A percentile compares a stretch with the other conserved stretches of the same genome.
These are phyloP conservation scores for Ptiloglossa arizonensis DNA, from an alignment of 1,140 invertebrate species.

Conservation along the genomic window DNA sequence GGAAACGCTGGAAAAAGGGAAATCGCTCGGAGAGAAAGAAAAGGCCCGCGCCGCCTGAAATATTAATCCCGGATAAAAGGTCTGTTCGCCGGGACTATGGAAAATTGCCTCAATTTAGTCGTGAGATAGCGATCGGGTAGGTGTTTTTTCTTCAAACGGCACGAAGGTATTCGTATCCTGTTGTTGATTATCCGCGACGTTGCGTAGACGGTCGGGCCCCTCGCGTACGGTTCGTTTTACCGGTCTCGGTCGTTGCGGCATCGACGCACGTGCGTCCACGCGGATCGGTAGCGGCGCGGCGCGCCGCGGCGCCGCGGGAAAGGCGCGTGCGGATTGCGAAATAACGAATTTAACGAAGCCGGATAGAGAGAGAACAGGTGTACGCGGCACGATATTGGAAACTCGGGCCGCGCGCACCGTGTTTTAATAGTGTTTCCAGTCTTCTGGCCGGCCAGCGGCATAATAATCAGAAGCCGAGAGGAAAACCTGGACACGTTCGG, in stretches of 20 bases:
- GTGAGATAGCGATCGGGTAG: constrained; percentile 39
- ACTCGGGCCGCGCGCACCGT: constrained; percentile 23
- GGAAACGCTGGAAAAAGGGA: no score
- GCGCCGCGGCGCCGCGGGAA: constrained; percentile 54
- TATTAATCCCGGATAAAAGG: constrained; percentile 35
- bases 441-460: constrained; percentile 22
- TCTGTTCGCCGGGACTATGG: constrained; percentile 12
- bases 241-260: constrained; percentile 51
- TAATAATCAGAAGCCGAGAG: constrained; percentile 46
- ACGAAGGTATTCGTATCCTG: constrained; percentile 47
- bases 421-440: constrained; percentile 49
- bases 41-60: constrained; percentile 1
- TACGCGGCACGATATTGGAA: constrained; percentile 57
- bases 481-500: constrained; percentile 4
- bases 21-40: neutral
- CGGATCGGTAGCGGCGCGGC: neutral
- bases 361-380: constrained; percentile 58
- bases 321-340: constrained; percentile 65
- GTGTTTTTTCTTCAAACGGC: constrained; percentile 25
- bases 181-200: constrained; percentile 53
- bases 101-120: constrained; percentile 53
- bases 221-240: constrained; percentile 10
- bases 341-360: constrained; percentile 67
- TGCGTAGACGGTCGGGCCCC: constrained; percentile 24
- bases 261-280: constrained; percentile 63